phyloP scores from a whole-genome alignment of 92 coral and sea anemone species.

The Phenganax stokvisi region DNA sequence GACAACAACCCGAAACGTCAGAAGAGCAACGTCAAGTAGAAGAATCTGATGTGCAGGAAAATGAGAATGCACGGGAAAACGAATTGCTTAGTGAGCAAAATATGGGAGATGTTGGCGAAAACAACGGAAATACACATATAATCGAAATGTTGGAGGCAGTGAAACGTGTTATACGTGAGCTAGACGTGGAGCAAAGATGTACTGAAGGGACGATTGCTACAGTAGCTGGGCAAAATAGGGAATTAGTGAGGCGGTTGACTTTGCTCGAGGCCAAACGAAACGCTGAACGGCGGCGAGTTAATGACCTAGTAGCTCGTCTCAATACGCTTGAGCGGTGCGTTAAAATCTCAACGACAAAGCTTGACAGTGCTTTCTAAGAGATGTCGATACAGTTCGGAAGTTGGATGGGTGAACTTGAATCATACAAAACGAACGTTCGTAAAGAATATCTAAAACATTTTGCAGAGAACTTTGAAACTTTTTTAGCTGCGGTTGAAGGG shows the following conservation, averaged over 20 bases:
- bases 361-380: background rate
- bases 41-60: too few species aligned
- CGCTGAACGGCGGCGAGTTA: background rate
- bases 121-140: background rate
- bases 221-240: background rate
- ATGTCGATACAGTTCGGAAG: background rate
- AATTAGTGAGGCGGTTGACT: background rate
- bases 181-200: background rate
- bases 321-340: background rate
- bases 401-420: background rate
- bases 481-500: background rate
- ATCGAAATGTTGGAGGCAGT: background rate
- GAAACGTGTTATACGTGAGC: background rate
- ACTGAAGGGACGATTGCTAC: background rate
- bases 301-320: background rate
- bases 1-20: background rate
- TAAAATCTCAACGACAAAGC: background rate
- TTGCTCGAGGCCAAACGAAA: background rate
- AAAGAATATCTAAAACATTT: background rate
- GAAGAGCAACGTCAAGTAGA: background rate
- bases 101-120: background rate
- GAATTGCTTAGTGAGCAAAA: too few species aligned
- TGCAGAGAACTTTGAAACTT: background rate
- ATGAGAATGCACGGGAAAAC: too few species aligned
- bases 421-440: background rate